Evolutionary conservation across 2,797 vertebrate species (phyloP).

Genomic region (Macropodus opercularis): DNA sequence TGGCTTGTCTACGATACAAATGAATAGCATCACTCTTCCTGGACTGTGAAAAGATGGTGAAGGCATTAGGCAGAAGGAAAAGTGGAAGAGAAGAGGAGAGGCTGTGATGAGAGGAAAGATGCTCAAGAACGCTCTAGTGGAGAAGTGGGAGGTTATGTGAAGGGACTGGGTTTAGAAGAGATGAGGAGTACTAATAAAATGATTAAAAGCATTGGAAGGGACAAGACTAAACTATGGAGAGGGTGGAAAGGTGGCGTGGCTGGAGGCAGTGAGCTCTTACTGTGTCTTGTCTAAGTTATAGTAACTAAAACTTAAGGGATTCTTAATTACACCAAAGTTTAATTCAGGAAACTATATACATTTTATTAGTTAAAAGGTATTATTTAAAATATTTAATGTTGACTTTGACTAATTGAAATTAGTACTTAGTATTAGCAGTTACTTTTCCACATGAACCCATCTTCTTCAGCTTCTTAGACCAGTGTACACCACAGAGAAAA

Average conservation of each 20-base stretch:
- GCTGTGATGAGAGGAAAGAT: conserved; percentile 43
- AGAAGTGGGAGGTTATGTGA: conserved; percentile 40
- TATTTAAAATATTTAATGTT: no score
- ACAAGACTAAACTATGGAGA: conserved; percentile 28
- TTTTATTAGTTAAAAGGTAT: no score
- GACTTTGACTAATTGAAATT: no score
- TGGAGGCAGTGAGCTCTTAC: conserved; percentile 13
- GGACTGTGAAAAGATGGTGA: conserved; percentile 39
- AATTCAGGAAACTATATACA: no score
- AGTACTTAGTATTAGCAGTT: no score
- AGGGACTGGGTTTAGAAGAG: conserved; percentile 37
- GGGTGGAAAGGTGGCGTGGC: not conserved
- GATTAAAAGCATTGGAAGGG: conserved; percentile 54
- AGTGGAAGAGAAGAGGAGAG: conserved; percentile 35
- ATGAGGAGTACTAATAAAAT: conserved; percentile 55
- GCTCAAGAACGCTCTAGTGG: conserved; percentile 35
- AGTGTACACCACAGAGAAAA: conserved; percentile 34
- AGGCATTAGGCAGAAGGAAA: conserved; percentile 22
- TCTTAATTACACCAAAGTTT: no score
- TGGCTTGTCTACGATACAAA: conserved; percentile 45
- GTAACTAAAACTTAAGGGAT: conserved; percentile 5
- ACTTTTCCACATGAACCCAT: no score
- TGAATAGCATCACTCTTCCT: conserved; percentile 50
- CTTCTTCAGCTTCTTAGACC: no score
- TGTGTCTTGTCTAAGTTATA: conserved; percentile 17